Percentiles rank a stretch among this genome's conserved stretches.
Conservation (phyloP, 1,140 invertebrate species). For the Ips nitidus region DNA sequence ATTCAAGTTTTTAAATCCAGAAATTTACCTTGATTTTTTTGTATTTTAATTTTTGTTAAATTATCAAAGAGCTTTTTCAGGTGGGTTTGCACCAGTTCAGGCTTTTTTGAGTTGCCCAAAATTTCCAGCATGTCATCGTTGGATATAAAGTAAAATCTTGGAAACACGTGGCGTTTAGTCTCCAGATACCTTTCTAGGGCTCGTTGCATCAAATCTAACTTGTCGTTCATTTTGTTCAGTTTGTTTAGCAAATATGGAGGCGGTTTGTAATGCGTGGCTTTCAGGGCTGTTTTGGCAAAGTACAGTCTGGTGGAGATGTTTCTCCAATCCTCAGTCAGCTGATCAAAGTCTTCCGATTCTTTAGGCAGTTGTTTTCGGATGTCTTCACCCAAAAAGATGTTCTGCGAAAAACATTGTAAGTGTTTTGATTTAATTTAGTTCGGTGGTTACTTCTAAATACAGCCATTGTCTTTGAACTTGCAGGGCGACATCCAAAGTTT, state of each 20-base stretch:
- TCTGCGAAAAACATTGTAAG: constrained; percentile 53
- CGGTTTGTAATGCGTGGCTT: constrained; percentile 59
- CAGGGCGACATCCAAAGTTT: constrained; percentile 74
- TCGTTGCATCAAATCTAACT: constrained; percentile 69
- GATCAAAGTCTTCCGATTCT: constrained; percentile 75
- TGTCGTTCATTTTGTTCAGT: constrained; percentile 64
- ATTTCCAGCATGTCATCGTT: constrained; percentile 88
- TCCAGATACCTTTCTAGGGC: constrained; percentile 81
- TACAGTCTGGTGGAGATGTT: constrained; percentile 68
- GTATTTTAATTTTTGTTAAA: constrained; percentile 72
- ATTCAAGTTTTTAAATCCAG: background rate
- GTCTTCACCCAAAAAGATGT: constrained; percentile 82
- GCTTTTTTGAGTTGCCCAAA: constrained; percentile 77
- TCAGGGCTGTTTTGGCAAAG: constrained; percentile 57
- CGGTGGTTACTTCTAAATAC: constrained; percentile 66
- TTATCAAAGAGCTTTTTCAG: constrained; percentile 85
- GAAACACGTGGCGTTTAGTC: constrained; percentile 80
- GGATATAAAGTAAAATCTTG: constrained; percentile 84
- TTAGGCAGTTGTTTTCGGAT: constrained; percentile 79
- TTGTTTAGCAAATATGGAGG: constrained; percentile 62
- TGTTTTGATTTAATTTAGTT: background rate
- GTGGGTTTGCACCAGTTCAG: constrained; percentile 78
- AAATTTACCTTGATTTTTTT: constrained; percentile 32
- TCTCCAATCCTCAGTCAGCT: constrained; percentile 70
- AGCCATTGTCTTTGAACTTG: constrained; percentile 79